These are phyloP conservation scores for Tangara arthus DNA, from an alignment of 2,797 vertebrate species.

Conservation along the genomic window DNA sequence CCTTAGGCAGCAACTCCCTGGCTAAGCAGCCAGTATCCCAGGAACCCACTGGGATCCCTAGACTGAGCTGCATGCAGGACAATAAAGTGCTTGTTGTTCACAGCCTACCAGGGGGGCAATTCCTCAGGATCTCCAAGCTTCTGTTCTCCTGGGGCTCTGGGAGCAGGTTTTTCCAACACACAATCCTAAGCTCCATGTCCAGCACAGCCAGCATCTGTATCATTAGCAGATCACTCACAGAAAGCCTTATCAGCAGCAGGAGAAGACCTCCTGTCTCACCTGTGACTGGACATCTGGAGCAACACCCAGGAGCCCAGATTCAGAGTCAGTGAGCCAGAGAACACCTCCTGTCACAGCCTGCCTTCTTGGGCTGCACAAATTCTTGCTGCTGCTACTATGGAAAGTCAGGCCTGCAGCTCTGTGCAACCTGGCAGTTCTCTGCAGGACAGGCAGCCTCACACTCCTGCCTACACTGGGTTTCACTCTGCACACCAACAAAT, in stretches of 20 bases:
- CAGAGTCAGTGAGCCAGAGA: background rate
- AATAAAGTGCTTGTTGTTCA: background rate
- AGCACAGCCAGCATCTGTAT: background rate
- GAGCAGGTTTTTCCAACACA: background rate
- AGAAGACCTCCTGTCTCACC: background rate
- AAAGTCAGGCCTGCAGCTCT: background rate
- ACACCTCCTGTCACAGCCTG: background rate
- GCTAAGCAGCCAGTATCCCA: background rate
- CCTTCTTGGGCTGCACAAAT: background rate
- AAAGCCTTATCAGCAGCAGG: background rate
- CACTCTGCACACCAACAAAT: background rate
- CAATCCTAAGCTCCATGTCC: background rate
- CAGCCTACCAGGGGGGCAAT: background rate
- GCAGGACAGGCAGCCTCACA: background rate
- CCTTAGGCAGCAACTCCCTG: background rate
- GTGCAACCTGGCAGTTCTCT: background rate
- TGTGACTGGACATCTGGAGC: background rate
- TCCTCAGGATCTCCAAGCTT: background rate
- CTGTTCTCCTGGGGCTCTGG: background rate
- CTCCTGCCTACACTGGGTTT: background rate
- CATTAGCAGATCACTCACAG: background rate
- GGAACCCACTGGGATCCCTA: background rate
- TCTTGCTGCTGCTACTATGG: background rate
- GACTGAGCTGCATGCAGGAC: background rate
- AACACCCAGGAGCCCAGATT: background rate